A percentile compares a stretch with the other conserved stretches of the same genome.
phyloP scores from a whole-genome alignment of 2,797 vertebrate genomes.

The Malurus splendens region DNA sequence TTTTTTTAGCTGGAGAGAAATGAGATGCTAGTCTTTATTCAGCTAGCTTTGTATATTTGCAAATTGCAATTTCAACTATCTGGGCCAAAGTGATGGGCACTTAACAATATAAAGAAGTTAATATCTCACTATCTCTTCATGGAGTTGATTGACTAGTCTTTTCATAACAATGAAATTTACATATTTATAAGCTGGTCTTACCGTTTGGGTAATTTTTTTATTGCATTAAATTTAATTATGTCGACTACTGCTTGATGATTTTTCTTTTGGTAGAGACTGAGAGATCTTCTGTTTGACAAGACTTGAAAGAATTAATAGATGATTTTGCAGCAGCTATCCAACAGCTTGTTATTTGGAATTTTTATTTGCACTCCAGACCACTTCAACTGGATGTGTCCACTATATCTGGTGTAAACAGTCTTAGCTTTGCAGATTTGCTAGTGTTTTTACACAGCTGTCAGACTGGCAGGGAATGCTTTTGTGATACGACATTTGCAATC shows the following conservation, averaged over 20 bases:
- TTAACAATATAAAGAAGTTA: background rate
- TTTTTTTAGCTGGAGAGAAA: slow-evolving; percentile 15
- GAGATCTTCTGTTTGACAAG: background rate
- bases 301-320: slow-evolving; percentile 16
- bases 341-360: background rate
- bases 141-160: background rate
- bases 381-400: background rate
- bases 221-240: background rate
- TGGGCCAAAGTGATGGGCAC: background rate
- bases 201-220: background rate
- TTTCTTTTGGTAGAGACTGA: background rate
- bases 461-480: background rate
- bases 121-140: background rate
- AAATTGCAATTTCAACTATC: background rate
- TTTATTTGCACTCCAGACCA: background rate
- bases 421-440: background rate
- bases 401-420: background rate
- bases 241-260: background rate
- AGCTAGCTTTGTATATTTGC: background rate
- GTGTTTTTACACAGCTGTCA: background rate
- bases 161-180: background rate
- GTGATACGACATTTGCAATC: background rate
- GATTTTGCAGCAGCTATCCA: background rate
- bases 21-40: background rate
- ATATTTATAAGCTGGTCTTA: background rate